Evolutionary conservation across 2,797 vertebrate genomes (phyloP).

Genomic region (Nasua narica): DNA sequence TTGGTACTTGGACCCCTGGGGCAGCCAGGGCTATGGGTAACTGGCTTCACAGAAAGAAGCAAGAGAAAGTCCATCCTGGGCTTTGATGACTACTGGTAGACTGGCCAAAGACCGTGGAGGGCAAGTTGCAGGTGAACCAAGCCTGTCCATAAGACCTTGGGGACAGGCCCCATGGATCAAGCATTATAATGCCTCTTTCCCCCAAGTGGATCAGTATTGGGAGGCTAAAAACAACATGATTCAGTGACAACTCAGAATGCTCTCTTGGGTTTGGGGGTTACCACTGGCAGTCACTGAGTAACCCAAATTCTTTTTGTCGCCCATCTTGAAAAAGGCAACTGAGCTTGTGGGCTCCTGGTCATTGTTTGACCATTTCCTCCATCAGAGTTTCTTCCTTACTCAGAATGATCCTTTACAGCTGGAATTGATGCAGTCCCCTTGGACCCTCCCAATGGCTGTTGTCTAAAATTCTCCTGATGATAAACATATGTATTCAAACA

Average conservation of each 20-base stretch:
- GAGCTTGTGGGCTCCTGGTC: neutral
- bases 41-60: neutral
- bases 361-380: neutral
- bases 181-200: neutral
- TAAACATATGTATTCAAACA: neutral
- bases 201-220: neutral
- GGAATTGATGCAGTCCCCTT: neutral
- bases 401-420: neutral
- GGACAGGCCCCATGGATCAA: neutral
- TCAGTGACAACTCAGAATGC: neutral
- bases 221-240: neutral
- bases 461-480: neutral
- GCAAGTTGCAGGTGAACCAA: neutral
- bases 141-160: neutral
- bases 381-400: neutral
- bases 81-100: neutral
- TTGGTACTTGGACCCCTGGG: neutral
- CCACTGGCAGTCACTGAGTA: neutral
- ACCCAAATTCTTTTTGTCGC: neutral
- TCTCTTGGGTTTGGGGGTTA: neutral
- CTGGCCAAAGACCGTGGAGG: neutral
- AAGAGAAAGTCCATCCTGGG: neutral
- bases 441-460: neutral
- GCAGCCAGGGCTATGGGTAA: neutral
- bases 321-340: neutral